phyloP scores from a whole-genome alignment of 2,113 vertebrate genomes.

The Motacilla alba region DNA sequence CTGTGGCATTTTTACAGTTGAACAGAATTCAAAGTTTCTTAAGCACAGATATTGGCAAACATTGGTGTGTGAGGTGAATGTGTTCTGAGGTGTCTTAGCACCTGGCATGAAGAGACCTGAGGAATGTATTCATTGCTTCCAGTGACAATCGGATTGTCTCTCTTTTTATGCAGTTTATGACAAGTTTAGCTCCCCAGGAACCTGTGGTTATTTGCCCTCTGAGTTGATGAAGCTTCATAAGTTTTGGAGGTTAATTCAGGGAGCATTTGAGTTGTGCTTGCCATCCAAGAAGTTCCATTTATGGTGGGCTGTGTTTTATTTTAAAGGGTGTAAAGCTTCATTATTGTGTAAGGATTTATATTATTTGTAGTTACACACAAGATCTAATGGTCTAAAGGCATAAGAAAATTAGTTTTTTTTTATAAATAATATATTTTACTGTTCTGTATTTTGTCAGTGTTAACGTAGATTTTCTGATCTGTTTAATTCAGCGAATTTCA shows the following conservation, averaged over 20 bases:
- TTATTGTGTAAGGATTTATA: neutral
- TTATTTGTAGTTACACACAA: neutral
- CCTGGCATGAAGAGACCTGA: neutral
- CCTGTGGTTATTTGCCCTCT: neutral
- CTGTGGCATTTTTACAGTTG: neutral
- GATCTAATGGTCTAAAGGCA: neutral
- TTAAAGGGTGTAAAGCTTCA: neutral
- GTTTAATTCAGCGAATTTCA: neutral
- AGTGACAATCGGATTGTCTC: neutral
- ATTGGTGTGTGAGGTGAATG: neutral
- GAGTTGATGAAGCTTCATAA: neutral
- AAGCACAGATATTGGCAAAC: neutral
- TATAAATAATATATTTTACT: neutral
- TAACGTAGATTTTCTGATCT: neutral
- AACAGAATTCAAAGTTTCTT: neutral
- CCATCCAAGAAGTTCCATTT: fast-evolving
- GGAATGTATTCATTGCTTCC: neutral
- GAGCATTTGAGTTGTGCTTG: neutral
- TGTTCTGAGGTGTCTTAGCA: neutral
- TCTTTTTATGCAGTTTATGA: neutral
- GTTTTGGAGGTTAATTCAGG: neutral
- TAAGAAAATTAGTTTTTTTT: neutral
- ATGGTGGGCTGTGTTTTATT: neutral
- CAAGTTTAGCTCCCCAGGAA: neutral
- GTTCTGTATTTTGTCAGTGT: neutral